phyloP scores from a whole-genome alignment of 2,797 vertebrate genomes.

The Dromococcyx pavoninus region DNA sequence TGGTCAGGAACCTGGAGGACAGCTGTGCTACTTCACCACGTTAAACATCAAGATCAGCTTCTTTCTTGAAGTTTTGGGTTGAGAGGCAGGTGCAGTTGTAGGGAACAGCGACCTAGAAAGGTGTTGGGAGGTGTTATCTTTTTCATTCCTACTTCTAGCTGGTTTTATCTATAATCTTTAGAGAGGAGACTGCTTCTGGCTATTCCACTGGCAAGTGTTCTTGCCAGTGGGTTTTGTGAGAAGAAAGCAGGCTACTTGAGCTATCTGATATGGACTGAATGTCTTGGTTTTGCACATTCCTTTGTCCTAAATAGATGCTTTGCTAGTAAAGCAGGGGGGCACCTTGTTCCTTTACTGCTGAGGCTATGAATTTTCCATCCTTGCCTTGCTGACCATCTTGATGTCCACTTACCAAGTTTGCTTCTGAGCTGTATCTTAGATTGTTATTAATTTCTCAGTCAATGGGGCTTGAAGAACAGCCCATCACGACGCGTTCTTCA shows the following conservation, averaged over 20 bases:
- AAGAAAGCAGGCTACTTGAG: neutral
- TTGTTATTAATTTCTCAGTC: neutral
- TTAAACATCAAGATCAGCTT: neutral
- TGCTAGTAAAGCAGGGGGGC: neutral
- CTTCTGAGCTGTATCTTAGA: neutral
- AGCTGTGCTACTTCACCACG: neutral
- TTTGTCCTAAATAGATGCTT: neutral
- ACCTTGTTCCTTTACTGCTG: neutral
- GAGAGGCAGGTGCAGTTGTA: neutral
- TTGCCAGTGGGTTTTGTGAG: neutral
- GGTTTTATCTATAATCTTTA: neutral
- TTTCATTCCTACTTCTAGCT: neutral
- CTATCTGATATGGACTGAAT: neutral
- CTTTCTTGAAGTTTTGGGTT: neutral
- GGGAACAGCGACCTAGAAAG: neutral
- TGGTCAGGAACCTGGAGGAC: neutral
- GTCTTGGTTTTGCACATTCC: neutral
- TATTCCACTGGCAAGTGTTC: neutral
- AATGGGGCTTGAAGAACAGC: neutral
- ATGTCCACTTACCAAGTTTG: neutral
- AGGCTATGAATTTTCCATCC: neutral
- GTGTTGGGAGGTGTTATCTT: neutral
- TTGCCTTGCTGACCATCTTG: neutral
- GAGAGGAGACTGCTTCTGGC: neutral
- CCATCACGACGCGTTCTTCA: neutral